A percentile compares a stretch with the other conserved stretches of the same genome.
Evolutionary conservation across 2,888 invertebrate species (phyloP).

Genomic region (Diarsia dahlii): DNA sequence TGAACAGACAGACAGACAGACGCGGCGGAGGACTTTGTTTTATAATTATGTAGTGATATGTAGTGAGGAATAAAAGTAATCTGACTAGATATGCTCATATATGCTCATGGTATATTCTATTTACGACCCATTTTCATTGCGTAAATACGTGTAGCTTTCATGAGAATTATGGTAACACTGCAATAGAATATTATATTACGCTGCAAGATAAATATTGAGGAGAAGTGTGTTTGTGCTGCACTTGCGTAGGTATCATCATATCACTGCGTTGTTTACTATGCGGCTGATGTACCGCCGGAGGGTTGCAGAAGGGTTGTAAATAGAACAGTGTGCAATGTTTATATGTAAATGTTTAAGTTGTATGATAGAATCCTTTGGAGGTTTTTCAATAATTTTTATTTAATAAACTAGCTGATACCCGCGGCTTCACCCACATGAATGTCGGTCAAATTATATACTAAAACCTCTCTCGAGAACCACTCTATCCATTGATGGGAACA

Average conservation of each 20-base stretch:
- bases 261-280: slow-evolving; percentile 3
- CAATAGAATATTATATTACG: slow-evolving; percentile 1
- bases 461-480: no score
- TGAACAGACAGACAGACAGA: no score
- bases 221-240: slow-evolving; percentile 33
- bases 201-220: slow-evolving; percentile 20
- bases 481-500: no score
- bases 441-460: no score
- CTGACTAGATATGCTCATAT: not conserved
- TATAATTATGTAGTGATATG: no score
- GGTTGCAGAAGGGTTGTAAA: not conserved
- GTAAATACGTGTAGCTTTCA: no score
- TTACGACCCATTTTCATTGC: not conserved
- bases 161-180: not conserved
- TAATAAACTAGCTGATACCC: not conserved
- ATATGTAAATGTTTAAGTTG: not conserved
- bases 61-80: not conserved
- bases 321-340: not conserved
- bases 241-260: slow-evolving; percentile 27
- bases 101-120: no score
- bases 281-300: not conserved
- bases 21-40: no score
- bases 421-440: no score
- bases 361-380: not conserved
- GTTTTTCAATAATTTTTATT: not conserved